Percentiles rank a stretch among this genome's conserved stretches.
Evolutionary conservation across 2,113 vertebrate species (phyloP).

Genomic region (Peromyscus maniculatus): DNA sequence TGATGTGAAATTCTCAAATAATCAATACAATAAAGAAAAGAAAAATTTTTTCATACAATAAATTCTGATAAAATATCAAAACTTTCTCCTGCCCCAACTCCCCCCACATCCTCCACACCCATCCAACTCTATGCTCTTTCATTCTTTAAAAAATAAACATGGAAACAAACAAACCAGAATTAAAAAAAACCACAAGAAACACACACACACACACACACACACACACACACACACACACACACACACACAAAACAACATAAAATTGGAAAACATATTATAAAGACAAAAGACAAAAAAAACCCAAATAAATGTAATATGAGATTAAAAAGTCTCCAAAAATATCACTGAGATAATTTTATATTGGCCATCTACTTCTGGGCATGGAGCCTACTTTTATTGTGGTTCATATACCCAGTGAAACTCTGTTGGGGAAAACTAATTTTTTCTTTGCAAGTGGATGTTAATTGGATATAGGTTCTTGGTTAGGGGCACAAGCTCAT

Average conservation of each 20-base stretch:
- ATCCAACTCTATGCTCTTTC: not conserved
- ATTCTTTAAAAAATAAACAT: not conserved
- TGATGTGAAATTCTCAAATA: not conserved
- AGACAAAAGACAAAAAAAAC: not conserved
- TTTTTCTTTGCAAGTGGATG: not conserved
- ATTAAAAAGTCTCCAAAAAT: not conserved
- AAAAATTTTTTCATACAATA: not conserved
- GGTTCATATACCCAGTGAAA: not conserved
- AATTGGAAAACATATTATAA: not conserved
- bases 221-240: not conserved
- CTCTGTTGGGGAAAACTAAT: not conserved
- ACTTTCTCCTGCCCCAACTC: not conserved
- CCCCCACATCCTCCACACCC: not conserved
- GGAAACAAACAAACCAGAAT: not conserved
- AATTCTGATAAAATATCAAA: too few relatives aligned
- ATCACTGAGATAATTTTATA: not conserved
- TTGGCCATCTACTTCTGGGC: not conserved
- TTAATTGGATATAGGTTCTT: not conserved
- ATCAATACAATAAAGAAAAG: not conserved
- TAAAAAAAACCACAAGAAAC: not conserved
- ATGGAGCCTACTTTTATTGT: not conserved
- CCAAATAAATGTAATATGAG: not conserved
- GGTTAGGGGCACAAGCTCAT: not conserved
- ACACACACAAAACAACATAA: not conserved
- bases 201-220: not conserved